Evolutionary conservation across 2,113 vertebrate genomes (phyloP).

Genomic region (Phycodurus eques): DNA sequence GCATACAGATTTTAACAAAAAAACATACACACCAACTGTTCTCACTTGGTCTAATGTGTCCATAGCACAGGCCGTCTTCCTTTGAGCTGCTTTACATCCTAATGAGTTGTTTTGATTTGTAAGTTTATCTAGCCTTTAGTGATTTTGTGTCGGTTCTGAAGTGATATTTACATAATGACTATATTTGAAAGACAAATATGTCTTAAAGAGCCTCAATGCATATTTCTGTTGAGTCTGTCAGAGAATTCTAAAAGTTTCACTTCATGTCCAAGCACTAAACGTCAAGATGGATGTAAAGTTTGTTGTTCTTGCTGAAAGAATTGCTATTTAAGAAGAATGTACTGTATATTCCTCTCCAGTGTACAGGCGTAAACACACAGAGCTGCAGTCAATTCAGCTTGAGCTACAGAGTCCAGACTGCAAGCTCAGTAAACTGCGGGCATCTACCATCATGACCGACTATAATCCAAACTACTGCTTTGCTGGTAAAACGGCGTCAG

Average conservation of each 20-base stretch:
- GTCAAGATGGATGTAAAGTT: constrained; percentile 22
- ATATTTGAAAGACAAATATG: constrained; percentile 9
- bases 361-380: constrained; percentile 95
- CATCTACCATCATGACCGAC: constrained; percentile 98
- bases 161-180: not conserved
- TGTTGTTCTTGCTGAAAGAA: constrained; percentile 22
- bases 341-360: constrained; percentile 68
- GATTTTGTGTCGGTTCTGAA: not conserved
- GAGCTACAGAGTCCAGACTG: constrained; percentile 97
- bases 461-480: constrained; percentile 99
- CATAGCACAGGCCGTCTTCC: constrained; percentile 36
- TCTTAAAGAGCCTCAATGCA: constrained; percentile 14
- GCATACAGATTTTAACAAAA: constrained; percentile 11
- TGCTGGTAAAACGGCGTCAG: constrained; percentile 92
- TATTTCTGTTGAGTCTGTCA: constrained; percentile 7
- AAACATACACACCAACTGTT: constrained; percentile 22
- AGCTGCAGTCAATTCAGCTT: constrained; percentile 96
- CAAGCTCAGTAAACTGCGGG: constrained; percentile 94
- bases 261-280: constrained; percentile 23
- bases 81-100: constrained; percentile 1
- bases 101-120: not conserved
- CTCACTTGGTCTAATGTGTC: constrained; percentile 40
- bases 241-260: constrained; percentile 19
- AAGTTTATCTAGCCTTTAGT: not conserved
- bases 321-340: constrained; percentile 3